Percentiles rank a stretch among this genome's conserved stretches.
Evolutionary conservation across 2,888 invertebrate species (phyloP).

Genomic region (Prosopocoilus inquinatus): DNA sequence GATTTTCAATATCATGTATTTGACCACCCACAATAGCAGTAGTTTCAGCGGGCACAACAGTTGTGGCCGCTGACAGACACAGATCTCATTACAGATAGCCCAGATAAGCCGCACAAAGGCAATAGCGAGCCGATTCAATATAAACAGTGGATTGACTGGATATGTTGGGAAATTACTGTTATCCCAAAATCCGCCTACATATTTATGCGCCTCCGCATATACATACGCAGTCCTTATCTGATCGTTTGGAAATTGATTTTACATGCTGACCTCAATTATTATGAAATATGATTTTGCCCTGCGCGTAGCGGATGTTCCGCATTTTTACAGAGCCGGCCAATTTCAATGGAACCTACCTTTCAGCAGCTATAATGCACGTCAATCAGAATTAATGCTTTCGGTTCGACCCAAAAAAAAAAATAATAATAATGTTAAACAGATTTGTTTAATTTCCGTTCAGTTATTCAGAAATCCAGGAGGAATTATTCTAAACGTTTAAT

Average conservation of each 20-base stretch:
- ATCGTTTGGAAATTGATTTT: conserved; percentile 48
- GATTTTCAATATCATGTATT: conserved; percentile 24
- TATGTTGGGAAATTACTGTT: conserved; percentile 37
- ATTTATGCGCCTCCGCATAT: conserved; percentile 41
- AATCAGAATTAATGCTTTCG: conserved; percentile 15
- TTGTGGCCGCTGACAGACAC: conserved; percentile 40
- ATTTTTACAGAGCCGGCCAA: conserved; percentile 13
- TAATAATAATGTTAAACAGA: conserved; percentile 10
- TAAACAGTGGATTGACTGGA: conserved; percentile 45
- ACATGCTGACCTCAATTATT: conserved; percentile 46
- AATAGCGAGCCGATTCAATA: conserved; percentile 49
- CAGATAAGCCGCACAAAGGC: conserved; percentile 51
- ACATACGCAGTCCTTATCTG: conserved; percentile 40
- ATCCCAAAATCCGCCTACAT: conserved; percentile 51
- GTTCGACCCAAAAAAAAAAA: conserved; percentile 3
- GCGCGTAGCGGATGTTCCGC: conserved; percentile 11
- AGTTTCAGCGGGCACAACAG: conserved; percentile 27
- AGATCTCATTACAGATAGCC: conserved; percentile 53
- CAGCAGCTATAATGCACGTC: conserved; percentile 9
- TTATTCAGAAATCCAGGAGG: not conserved
- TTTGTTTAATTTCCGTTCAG: conserved; percentile 2
- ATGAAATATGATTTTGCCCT: conserved; percentile 22
- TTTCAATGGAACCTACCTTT: conserved; percentile 9
- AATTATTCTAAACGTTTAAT: too few relatives aligned
- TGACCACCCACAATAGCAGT: conserved; percentile 24